Evolutionary conservation across 1,140 invertebrate genomes (phyloP), one percentile per base, ranked within the genome.

Genomic region (Drosophila jambulina): DNA sequence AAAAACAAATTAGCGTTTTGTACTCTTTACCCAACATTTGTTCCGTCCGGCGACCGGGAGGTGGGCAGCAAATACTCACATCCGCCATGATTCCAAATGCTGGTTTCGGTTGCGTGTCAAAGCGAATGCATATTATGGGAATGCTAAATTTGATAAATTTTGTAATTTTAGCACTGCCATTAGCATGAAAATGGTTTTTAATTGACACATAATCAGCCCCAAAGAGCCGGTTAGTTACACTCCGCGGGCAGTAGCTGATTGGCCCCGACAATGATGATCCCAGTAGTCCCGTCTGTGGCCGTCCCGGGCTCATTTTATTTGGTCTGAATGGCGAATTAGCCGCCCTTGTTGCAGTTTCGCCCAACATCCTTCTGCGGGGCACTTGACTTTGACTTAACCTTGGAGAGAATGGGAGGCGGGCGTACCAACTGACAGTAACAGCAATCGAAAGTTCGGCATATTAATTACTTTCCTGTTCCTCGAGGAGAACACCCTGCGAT

Each of bases 1-100:
- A 90, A 90, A 90, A 90, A 91, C 86, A 79, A 85, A 90, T 90
- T 90, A 90, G 75, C 75, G 81, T 78, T 75, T 80, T 81, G 80
- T 78, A 64, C 58, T 58, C 25, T 46, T 57, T 46, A 40, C 17
- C 48, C 36, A 34, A 63, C 53, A 42, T 64, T 59, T 43, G 42
- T 49, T 71, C 34, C 27, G 42, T 43, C 62, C 45, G 48, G 61
- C 40, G 78, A 74, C 34, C 32, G 58, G 62, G 80, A 76, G 71
- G 78, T 65, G 43, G 62, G 32, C 8, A 12, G 9, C 17, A 45
- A 21, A 29, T 38, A 25, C 27, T 8, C n/a, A 46, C 19, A 19
- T 38, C 9, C 21, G 23, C 45, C 12, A 8, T 32, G 48, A 71
- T 48, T 58, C 40, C 27, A 36, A 77, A 61, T 77, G 46, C 57